Evolutionary conservation across 2,888 invertebrate species (phyloP).

Genomic region (Trichopoda pennipes): DNA sequence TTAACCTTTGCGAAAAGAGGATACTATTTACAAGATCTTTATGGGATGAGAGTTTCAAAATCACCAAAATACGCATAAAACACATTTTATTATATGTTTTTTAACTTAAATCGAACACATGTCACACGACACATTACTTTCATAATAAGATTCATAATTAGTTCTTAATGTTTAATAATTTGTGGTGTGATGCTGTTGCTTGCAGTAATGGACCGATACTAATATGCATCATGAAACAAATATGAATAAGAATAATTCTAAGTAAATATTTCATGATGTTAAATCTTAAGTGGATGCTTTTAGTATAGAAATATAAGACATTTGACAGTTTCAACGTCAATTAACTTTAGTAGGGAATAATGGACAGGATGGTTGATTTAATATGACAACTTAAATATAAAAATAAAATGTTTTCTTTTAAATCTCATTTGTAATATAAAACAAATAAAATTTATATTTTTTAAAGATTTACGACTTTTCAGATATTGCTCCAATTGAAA

Average conservation of each 20-base stretch:
- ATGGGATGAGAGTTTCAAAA: neutral
- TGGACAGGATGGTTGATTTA: no score
- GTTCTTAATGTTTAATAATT: slow-evolving; percentile 30
- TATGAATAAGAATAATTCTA: neutral
- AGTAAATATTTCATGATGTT: neutral
- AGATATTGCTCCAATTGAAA: no score
- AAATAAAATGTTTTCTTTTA: no score
- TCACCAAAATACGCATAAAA: neutral
- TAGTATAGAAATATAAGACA: slow-evolving; percentile 8
- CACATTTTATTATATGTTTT: neutral
- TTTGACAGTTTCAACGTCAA: slow-evolving; percentile 28
- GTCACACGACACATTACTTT: slow-evolving; percentile 61
- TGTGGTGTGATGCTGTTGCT: slow-evolving; percentile 26
- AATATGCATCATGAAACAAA: slow-evolving; percentile 13
- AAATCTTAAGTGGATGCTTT: slow-evolving; percentile 53
- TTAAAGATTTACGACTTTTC: no score
- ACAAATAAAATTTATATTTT: no score
- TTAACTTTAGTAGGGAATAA: neutral
- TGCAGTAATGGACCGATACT: slow-evolving; percentile 23
- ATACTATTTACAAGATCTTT: no score
- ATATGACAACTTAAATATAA: no score
- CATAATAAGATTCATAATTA: slow-evolving; percentile 56
- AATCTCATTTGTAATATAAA: no score
- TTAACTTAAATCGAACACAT: slow-evolving; percentile 59
- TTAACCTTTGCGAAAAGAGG: slow-evolving; percentile 22